Evolutionary conservation across 2,797 vertebrate genomes (phyloP), one percentile per base, ranked within the genome.

Genomic region (Microcaecilia unicolor): DNA sequence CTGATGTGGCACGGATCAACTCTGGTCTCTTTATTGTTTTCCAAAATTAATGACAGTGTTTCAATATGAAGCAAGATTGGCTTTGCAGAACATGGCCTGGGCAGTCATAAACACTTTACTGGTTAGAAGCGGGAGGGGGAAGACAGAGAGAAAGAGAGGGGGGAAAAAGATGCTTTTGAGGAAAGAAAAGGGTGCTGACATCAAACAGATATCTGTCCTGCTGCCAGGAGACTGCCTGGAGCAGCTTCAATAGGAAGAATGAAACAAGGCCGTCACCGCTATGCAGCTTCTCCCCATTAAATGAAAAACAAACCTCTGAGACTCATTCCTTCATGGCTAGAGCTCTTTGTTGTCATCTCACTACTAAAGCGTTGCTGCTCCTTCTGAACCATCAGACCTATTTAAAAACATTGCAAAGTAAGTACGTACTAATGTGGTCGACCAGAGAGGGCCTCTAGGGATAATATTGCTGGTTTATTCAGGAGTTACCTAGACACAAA

Each of bases 211-310:
- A 70, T 52, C 72, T 70, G 59, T 64, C 58, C 31, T 50, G 55
- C 62, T 62, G 64, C 72, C 70, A 72, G 62, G 64, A 62, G 65
- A 70, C 62, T 34, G 70, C 73, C 69, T 53, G 76, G 58, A 79
- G 67, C 57, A 65, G 57, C 40, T 81, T 78, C 81, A 81, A 74
- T 81, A 54, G 57, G 69, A 70, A 69, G 72, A 71, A 72, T 74
- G 76, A 78, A 70, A 69, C 52, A 64, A 38, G 58, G 64, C 56
- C 52, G 61, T 62, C 74, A 72, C 73, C 72, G 77, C 61, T 64
- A 80, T 80, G 67, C 59, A 64, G 69, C 53, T 68, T n/a, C 56
- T 62, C 58, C 61, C 70, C 81, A 82, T 84, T 82, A 80, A n/a
- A 83, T 78, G 77, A 83, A 81, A 78, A 79, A 72, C 67, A 30